These are phyloP conservation scores for Dicaeum eximium DNA, from an alignment of 2,113 vertebrate genomes.

Conservation along the genomic window DNA sequence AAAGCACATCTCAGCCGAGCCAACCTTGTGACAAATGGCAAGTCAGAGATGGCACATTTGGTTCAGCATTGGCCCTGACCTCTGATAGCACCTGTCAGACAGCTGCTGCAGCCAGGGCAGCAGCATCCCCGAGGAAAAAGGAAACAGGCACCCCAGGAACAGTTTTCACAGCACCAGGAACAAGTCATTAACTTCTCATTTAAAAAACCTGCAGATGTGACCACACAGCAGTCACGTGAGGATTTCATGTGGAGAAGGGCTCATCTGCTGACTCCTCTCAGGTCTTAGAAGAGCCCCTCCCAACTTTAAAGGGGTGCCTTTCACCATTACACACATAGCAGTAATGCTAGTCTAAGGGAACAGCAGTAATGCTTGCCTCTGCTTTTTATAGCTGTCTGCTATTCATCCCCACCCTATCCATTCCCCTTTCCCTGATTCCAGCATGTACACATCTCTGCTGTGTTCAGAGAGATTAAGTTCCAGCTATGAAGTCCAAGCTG, in stretches of 20 bases:
- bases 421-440: not conserved
- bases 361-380: not conserved
- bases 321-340: not conserved
- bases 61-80: not conserved
- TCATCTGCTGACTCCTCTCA: not conserved
- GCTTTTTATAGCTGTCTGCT: constrained; percentile 29
- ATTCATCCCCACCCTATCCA: not conserved
- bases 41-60: not conserved
- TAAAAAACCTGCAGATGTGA: not conserved
- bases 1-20: not conserved
- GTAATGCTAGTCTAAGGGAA: not conserved
- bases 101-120: not conserved
- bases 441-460: not conserved
- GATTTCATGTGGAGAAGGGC: not conserved
- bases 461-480: not conserved
- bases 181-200: not conserved
- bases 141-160: not conserved
- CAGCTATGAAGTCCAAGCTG: not conserved
- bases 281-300: not conserved
- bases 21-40: not conserved
- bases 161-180: not conserved
- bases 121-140: not conserved
- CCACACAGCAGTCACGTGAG: not conserved
- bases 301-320: not conserved
- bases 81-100: not conserved